Percentiles rank a stretch among this genome's conserved stretches.
phyloP scores from a whole-genome alignment of 2,113 vertebrate genomes.

The Amblyornis subalaris region DNA sequence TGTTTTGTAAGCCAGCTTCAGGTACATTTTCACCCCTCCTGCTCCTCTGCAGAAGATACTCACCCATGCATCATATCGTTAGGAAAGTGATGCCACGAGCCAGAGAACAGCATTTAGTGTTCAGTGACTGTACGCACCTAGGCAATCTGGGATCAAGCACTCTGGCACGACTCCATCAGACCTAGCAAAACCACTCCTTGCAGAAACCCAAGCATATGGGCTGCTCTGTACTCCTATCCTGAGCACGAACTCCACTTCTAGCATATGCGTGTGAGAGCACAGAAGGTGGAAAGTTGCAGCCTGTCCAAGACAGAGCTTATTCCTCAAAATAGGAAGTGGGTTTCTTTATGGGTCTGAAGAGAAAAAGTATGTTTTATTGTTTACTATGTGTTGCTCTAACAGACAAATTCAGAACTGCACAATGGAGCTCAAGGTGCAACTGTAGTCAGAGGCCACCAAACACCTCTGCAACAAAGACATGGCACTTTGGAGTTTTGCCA shows the following conservation, averaged over 20 bases:
- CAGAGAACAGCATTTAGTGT: neutral
- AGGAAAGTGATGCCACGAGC: neutral
- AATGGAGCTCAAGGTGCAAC: neutral
- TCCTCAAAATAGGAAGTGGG: neutral
- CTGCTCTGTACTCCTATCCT: neutral
- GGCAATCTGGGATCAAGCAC: neutral
- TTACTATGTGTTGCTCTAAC: neutral
- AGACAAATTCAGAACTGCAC: neutral
- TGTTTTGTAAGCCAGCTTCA: neutral
- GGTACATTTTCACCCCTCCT: neutral
- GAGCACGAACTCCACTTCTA: neutral
- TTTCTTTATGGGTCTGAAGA: neutral
- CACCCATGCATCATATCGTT: neutral
- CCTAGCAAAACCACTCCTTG: neutral
- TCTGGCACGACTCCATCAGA: neutral
- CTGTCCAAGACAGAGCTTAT: neutral
- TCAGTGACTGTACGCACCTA: neutral
- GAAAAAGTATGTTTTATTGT: neutral
- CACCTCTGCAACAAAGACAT: neutral
- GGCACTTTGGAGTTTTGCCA: neutral
- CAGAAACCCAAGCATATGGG: neutral
- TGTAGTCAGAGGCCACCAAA: neutral
- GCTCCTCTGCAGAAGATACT: neutral
- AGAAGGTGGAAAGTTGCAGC: neutral
- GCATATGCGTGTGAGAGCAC: fast-evolving